A percentile compares a stretch with the other conserved stretches of the same genome.
Conservation (phyloP, 2,797 vertebrate genomes). For the Dallia pectoralis region DNA sequence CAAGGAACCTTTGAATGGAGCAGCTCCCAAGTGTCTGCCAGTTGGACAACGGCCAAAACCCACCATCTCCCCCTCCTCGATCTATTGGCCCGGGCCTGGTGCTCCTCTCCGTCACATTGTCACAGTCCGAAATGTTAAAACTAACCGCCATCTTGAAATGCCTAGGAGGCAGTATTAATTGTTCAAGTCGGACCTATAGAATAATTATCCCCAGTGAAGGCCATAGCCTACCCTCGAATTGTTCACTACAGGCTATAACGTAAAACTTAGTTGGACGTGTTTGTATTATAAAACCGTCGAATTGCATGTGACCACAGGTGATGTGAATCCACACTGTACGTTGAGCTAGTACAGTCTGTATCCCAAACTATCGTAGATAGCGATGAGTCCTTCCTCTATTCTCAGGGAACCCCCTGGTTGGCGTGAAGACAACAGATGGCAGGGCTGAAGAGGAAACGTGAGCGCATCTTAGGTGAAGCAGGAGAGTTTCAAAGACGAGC, state of each 20-base stretch:
- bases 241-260: not conserved
- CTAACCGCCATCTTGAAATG: conserved; percentile 53
- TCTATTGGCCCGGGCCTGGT: conserved; percentile 11
- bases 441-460: not conserved
- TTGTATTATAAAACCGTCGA: not conserved
- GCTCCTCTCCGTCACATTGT: conserved; percentile 33
- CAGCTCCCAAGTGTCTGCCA: conserved; percentile 44
- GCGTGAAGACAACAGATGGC: not conserved
- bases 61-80: conserved; percentile 39
- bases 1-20: conserved; percentile 57
- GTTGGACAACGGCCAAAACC: conserved; percentile 60
- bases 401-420: not conserved
- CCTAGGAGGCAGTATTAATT: not conserved
- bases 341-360: not conserved
- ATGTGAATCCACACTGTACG: not conserved
- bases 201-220: conserved; percentile 35
- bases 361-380: not conserved
- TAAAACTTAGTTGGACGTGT: not conserved
- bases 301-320: not conserved
- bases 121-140: not conserved
- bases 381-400: not conserved
- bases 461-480: not conserved
- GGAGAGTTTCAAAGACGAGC: not conserved
- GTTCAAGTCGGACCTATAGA: conserved; percentile 39
- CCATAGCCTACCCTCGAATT: conserved; percentile 12